These are phyloP conservation scores for Rhagoletis zephyria DNA, from an alignment of 1,140 invertebrate species.

Conservation along the genomic window DNA sequence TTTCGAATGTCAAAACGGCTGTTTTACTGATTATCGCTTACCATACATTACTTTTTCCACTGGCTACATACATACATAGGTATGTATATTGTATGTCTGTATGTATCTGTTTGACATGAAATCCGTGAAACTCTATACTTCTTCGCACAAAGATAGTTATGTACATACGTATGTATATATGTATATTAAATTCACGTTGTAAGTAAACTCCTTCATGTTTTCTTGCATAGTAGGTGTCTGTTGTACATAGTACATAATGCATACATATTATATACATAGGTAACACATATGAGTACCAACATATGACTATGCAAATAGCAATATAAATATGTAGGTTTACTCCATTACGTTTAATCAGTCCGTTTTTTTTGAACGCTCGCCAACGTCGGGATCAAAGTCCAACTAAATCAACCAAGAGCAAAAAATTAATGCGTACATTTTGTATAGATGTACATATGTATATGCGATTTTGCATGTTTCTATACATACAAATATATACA, in stretches of 20 bases:
- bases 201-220: too few relatives aligned
- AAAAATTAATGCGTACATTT: not conserved
- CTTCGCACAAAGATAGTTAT: too few relatives aligned
- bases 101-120: too few relatives aligned
- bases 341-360: not conserved
- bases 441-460: not conserved
- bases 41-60: too few relatives aligned
- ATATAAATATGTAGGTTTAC: not conserved
- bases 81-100: too few relatives aligned
- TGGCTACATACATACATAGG: too few relatives aligned
- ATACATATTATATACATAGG: not conserved
- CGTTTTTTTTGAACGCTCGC: not conserved
- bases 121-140: too few relatives aligned
- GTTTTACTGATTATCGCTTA: too few relatives aligned
- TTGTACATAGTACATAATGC: not conserved
- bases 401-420: not conserved
- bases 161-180: not conserved
- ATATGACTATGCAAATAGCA: too few relatives aligned
- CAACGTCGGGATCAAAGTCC: constrained; percentile 11
- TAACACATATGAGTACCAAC: too few relatives aligned
- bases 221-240: too few relatives aligned
- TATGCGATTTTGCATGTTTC: not conserved
- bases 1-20: too few relatives aligned
- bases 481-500: not conserved
- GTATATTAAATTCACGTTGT: not conserved